Evolutionary conservation across 2,888 invertebrate genomes (phyloP), one percentile per base, ranked within the genome.

Genomic region (Limnephilus auricula): DNA sequence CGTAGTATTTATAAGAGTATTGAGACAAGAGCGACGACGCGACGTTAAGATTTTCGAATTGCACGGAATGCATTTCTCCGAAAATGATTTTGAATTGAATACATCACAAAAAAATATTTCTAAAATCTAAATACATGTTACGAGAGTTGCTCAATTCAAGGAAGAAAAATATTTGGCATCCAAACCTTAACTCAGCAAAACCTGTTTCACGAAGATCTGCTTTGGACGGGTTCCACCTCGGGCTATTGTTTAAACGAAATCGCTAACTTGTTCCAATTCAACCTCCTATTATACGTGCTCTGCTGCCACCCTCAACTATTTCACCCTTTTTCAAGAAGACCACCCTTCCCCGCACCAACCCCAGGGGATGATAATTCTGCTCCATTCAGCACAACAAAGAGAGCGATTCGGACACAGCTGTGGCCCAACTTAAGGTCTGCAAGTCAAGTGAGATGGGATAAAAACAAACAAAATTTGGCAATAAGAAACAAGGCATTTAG

Each of bases 171-270:
- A 65, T 31, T 82, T 82, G 82, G 32, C 34, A 34, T 82, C 25
- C 32, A 34, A 82, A 82, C 32, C 82, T 86, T 40, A 86, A 37
- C 40, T 50, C 50, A 86, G 85, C 6, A 65, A 87, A 78, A 31
- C 32, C 87, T 50, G 32, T 32, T 31, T 65, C 32, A 31, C 40
- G 37, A 65, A 32, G 87, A 87, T 65, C 40, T 78, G 90, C 90
- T 50, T 65, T 37, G 65, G 90, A 90, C 90, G 84, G 50, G 83
- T n/a, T 83, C 89, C 50, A 32, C 90, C 90, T 37, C 88, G 78
- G 89, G 86, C 92, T 83, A 92, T 92, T 92, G 92, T 92, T 92
- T 92, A 92, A 91, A 89, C 88, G 91, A 91, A 92, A 92, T 90
- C 91, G 90, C 90, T 90, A 92, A 92, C 91, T 92, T 92, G 92